Evolutionary conservation across 2,797 vertebrate species (phyloP).

Genomic region (Lophotriccus pileatus): DNA sequence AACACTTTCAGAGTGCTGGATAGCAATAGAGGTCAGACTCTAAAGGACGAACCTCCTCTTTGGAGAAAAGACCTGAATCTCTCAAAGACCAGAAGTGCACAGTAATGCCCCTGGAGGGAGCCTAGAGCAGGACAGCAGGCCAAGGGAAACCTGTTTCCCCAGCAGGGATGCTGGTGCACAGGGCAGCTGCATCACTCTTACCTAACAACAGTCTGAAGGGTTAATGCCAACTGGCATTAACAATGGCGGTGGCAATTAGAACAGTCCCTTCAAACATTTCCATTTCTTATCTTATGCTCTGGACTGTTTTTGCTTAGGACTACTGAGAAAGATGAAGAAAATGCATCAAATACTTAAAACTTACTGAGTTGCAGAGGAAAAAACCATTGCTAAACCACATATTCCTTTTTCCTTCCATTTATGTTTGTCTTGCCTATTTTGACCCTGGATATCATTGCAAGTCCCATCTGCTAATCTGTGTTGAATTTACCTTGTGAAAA

Average conservation of each 20-base stretch:
- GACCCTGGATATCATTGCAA: neutral
- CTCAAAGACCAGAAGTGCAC: neutral
- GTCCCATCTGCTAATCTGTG: neutral
- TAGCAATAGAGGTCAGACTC: neutral
- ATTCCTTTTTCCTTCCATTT: neutral
- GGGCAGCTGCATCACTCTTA: neutral
- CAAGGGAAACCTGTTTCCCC: neutral
- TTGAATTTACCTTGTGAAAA: neutral
- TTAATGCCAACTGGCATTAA: neutral
- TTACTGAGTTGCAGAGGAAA: neutral
- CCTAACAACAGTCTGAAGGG: neutral
- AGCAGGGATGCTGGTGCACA: rapidly evolving
- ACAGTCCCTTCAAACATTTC: neutral
- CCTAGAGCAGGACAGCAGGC: neutral
- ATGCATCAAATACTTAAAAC: neutral
- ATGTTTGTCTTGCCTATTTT: neutral
- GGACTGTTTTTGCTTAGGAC: neutral
- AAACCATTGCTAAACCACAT: neutral
- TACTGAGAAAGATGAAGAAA: neutral
- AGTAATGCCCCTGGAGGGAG: neutral
- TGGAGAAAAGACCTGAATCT: neutral
- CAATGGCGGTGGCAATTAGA: neutral
- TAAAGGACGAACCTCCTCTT: neutral
- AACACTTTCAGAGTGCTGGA: neutral
- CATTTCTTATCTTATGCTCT: neutral